Evolutionary conservation across 2,797 vertebrate genomes (phyloP).

Genomic region (Glossophaga mutica): DNA sequence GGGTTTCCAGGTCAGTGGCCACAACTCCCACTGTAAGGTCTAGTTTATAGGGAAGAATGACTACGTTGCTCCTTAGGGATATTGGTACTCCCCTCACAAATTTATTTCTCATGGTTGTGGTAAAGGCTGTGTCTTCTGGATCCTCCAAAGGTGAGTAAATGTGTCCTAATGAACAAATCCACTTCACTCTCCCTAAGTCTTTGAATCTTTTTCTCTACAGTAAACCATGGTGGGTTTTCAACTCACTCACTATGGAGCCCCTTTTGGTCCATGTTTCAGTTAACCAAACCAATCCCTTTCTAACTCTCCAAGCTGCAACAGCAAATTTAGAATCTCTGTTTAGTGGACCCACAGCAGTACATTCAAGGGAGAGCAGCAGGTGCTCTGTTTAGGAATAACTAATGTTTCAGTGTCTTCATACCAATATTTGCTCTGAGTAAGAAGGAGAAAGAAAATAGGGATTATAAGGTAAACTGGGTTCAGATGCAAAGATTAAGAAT

Average conservation of each 20-base stretch:
- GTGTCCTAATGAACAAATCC: neutral
- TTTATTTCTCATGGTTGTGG: neutral
- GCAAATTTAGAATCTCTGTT: neutral
- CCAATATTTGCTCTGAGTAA: neutral
- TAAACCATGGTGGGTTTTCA: neutral
- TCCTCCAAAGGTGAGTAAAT: neutral
- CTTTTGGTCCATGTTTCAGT: neutral
- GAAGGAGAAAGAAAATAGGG: neutral
- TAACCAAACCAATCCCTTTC: neutral
- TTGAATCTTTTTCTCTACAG: neutral
- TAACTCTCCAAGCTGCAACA: neutral
- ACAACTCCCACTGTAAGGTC: neutral
- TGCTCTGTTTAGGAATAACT: neutral
- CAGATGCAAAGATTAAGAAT: neutral
- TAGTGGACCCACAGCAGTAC: neutral
- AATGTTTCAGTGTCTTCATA: neutral
- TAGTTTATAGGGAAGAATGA: neutral
- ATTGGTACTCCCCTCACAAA: neutral
- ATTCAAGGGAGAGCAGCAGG: neutral
- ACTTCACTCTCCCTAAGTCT: neutral
- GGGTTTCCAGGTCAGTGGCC: neutral
- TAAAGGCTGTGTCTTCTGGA: neutral
- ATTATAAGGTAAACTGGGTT: neutral
- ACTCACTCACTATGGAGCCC: neutral
- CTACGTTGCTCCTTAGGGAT: neutral